These are phyloP conservation scores for Penelope pileata DNA, from an alignment of 2,113 vertebrate species.

Conservation along the genomic window DNA sequence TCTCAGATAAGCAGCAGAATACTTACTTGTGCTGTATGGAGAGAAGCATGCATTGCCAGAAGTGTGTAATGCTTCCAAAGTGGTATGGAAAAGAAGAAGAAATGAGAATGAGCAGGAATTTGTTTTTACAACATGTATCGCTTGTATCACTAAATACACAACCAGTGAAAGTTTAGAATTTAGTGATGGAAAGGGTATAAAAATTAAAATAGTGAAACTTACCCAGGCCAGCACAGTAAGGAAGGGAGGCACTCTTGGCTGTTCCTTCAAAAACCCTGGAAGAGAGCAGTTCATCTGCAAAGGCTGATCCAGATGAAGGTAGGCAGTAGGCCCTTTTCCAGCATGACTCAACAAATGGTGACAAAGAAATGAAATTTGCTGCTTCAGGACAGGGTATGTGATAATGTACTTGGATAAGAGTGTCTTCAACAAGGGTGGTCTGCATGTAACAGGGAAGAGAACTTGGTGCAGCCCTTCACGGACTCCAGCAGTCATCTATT, in stretches of 20 bases:
- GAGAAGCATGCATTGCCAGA: neutral
- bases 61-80: neutral
- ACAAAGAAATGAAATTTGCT: neutral
- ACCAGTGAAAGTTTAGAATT: neutral
- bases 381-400: neutral
- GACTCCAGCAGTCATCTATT: neutral
- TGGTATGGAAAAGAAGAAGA: neutral
- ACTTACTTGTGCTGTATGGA: neutral
- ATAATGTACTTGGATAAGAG: neutral
- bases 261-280: neutral
- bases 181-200: neutral
- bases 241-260: neutral
- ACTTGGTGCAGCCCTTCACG: neutral
- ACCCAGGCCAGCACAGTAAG: neutral
- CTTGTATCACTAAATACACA: neutral
- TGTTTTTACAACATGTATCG: neutral
- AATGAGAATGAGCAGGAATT: neutral
- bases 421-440: neutral
- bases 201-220: neutral
- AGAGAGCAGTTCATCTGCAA: neutral
- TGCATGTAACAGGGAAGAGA: neutral
- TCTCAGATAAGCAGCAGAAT: neutral
- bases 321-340: neutral
- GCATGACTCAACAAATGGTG: neutral
- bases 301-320: neutral